Evolutionary conservation across 2,113 vertebrate genomes (phyloP), one percentile per base, ranked within the genome.

Genomic region (Lophotis ruficrista): DNA sequence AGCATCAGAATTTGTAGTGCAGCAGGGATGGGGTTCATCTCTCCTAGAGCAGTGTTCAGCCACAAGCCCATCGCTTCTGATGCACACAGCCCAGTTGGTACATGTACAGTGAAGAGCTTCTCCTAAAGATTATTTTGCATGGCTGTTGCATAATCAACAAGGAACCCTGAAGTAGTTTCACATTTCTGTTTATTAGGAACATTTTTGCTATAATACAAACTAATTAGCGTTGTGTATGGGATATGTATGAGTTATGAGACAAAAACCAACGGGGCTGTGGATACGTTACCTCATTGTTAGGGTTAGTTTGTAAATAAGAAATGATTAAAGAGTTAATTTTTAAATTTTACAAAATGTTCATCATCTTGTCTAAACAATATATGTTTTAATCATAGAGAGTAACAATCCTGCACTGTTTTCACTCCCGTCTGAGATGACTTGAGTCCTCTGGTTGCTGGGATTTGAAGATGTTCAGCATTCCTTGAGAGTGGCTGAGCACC

Each of bases 281-380:
- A 6, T 25, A 3, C 12, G 17, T 79, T 71, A 82, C 72, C 28
- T 89, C 95, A 91, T 79, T 92, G 96, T 87, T 94, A 91, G 83
- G 86, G 47, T 89, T 87, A 16, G 45, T 58, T 79, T 92, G 88
- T 90, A 94, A 94, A 94, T 87, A 91, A 87, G 51, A 45, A 57
- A 79, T 81, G 80, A 94, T 95, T 91, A 57, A 90, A 75, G 88
- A 69, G 78, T 2, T 27, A 10, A n/a, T 60, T 50, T 50, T 56
- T 9, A 68, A 48, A 22, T 61, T 66, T 53, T 6, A 56, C 69
- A 17, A 19, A 33, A 60, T 6, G 56, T 23, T 96, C 76, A 48
- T 83, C 60, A 8, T 81, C 48, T 81, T 90, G 53, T 93, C 66
- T 83, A 90, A 96, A 83, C 93, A 90, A 8, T 7, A 2, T 35